A percentile compares a stretch with the other conserved stretches of the same genome.
Evolutionary conservation across 2,113 vertebrate genomes (phyloP).

Genomic region (Zapus hudsonius): DNA sequence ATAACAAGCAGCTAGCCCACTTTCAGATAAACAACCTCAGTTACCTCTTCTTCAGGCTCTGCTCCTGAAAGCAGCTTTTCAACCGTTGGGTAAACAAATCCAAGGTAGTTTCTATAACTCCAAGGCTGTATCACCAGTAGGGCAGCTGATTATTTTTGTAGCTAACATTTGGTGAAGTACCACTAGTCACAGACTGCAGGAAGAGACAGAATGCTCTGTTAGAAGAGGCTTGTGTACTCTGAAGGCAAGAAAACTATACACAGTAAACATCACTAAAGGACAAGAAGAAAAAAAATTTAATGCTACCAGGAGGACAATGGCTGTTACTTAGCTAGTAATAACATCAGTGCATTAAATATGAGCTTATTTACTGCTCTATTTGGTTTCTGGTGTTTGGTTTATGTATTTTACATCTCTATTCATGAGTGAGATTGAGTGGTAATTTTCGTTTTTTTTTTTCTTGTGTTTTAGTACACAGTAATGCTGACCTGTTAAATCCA

Average conservation of each 20-base stretch:
- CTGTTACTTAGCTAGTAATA: not conserved
- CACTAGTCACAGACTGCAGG: not conserved
- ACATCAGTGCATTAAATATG: not conserved
- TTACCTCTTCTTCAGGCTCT: no score
- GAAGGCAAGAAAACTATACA: not conserved
- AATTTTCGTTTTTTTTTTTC: not conserved
- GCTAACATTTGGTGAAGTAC: no score
- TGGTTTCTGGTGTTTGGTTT: not conserved
- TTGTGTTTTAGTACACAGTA: not conserved
- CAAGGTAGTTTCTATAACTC: no score
- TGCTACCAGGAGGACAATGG: accelerated
- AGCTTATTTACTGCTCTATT: not conserved
- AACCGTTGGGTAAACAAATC: no score
- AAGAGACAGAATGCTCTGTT: accelerated
- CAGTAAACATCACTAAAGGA: not conserved
- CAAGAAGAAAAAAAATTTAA: not conserved
- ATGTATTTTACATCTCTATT: not conserved
- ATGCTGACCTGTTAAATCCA: not conserved
- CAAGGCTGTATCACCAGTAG: no score
- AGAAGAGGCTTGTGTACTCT: not conserved
- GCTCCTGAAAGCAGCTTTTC: no score
- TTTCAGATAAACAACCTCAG: no score
- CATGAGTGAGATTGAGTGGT: not conserved
- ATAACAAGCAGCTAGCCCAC: no score
- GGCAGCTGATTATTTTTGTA: no score